Percentiles rank a stretch among this genome's conserved stretches.
phyloP scores from a whole-genome alignment of 2,113 vertebrate species.

The Phalacrocorax brasilianus region DNA sequence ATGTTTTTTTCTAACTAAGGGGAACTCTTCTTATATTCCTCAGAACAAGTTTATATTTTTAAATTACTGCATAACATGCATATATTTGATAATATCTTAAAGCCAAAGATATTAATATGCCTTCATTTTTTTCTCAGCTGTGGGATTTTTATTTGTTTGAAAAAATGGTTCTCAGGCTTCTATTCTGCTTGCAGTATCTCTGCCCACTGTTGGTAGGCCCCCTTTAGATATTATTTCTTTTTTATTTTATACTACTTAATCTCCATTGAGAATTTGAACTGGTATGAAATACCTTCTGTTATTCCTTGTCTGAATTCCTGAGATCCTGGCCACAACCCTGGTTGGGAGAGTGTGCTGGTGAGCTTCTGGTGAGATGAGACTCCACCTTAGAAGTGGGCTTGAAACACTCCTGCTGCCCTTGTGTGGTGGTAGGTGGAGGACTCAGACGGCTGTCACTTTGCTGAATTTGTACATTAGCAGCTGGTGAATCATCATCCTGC shows the following conservation, averaged over 20 bases:
- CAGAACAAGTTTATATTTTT: neutral
- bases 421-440: neutral
- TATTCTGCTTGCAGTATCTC: neutral
- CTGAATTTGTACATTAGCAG: slow-evolving; percentile 20
- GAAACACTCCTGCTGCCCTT: neutral
- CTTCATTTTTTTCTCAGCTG: neutral
- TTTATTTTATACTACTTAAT: neutral
- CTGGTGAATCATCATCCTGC: slow-evolving; percentile 51
- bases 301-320: slow-evolving; percentile 25
- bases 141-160: neutral
- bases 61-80: slow-evolving; percentile 27
- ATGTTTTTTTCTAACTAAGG: slow-evolving; percentile 5
- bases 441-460: neutral
- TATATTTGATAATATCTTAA: slow-evolving; percentile 9
- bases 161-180: neutral
- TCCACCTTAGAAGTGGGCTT: neutral
- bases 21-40: neutral
- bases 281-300: neutral
- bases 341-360: neutral
- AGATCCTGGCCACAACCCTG: neutral
- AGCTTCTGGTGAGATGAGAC: neutral
- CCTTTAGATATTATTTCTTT: neutral
- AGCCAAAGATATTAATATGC: slow-evolving; percentile 26
- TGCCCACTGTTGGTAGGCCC: neutral
- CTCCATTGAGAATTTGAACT: neutral